Base-by-base conservation (phyloP, 2,113 vertebrate genomes). In the Toxostoma redivivum region DNA sequence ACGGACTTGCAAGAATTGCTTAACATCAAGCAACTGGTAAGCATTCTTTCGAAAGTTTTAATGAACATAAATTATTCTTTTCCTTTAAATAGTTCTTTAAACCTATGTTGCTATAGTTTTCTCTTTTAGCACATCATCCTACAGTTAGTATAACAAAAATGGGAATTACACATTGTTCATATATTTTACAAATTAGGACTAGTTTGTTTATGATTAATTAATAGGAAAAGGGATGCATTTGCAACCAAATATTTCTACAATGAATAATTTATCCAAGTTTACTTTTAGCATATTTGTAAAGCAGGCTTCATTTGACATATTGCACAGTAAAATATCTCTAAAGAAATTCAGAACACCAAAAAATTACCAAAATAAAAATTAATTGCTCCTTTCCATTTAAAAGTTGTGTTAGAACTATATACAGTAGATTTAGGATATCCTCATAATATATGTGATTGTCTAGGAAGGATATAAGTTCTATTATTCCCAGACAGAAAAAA, bases 241-340 rank as follows among this genome's bases (percentile, higher is more conserved):
- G 38, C 84, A 80, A 66, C 62, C 53, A 95, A 87, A 82, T 87
- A 85, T 86, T 95, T 96, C 88, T 89, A 66, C 66, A 91, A 90
- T 91, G 16, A 96, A 97, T 94, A 94, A 97, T 95, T 95, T 91
- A 91, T 80, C 33, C 47, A 83, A 35, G 78, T 91, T 96, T 93
- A 73, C 60, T 93, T 95, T 88, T 91, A 88, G 54, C 38, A 56
- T 91, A 80, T 65, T 88, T 60, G 74, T 94, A 80, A 90, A 88
- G 33, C 45, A 92, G 64, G 62, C 50, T 93, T 88, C 58, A 77
- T 88, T 93, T 91, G 87, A 85, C 70, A 66, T 72, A 69, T 38
- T 88, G 38, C 54, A 77, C 40, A 70, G 76, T 73, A 77, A 82
- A 94, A 90, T 72, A 19, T 82, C 27, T 91, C 27, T 51, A 69